Evolutionary conservation across 2,797 vertebrate genomes (phyloP).

Genomic region (Anisognathus igniventris): DNA sequence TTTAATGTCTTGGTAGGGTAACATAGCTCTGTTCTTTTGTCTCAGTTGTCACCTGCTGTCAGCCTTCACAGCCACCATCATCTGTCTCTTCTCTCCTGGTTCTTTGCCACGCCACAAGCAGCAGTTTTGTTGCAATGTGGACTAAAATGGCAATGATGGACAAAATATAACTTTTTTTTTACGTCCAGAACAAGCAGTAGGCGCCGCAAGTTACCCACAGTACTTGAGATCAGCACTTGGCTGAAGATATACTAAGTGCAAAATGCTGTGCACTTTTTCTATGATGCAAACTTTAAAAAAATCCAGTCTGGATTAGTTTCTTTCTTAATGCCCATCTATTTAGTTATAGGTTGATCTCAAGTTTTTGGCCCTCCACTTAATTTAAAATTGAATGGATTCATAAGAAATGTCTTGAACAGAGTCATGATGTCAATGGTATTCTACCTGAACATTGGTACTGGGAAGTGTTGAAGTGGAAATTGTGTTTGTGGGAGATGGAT

Average conservation of each 20-base stretch:
- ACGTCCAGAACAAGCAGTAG: not conserved
- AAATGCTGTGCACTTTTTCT: not conserved
- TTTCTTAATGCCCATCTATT: not conserved
- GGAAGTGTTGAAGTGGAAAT: not conserved
- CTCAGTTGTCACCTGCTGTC: not conserved
- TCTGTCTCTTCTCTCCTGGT: not conserved
- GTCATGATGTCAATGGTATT: not conserved
- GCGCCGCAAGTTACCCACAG: not conserved
- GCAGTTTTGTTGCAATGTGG: not conserved
- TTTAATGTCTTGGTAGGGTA: not conserved
- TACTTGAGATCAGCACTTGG: not conserved
- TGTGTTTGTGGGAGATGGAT: not conserved
- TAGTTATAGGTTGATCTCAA: not conserved
- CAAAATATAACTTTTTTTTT: not conserved
- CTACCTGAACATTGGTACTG: not conserved
- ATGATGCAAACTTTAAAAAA: not conserved
- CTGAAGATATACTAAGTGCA: not conserved
- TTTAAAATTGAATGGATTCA: not conserved
- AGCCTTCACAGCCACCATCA: not conserved
- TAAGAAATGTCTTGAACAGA: not conserved
- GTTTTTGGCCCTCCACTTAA: not conserved
- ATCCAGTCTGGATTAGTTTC: not conserved
- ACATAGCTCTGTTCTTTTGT: not conserved
- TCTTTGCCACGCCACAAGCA: fast-evolving
- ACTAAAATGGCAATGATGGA: not conserved